Percentiles rank a stretch among this genome's conserved stretches.
phyloP scores from a whole-genome alignment of 2,797 vertebrate species.

The Falco berigora region DNA sequence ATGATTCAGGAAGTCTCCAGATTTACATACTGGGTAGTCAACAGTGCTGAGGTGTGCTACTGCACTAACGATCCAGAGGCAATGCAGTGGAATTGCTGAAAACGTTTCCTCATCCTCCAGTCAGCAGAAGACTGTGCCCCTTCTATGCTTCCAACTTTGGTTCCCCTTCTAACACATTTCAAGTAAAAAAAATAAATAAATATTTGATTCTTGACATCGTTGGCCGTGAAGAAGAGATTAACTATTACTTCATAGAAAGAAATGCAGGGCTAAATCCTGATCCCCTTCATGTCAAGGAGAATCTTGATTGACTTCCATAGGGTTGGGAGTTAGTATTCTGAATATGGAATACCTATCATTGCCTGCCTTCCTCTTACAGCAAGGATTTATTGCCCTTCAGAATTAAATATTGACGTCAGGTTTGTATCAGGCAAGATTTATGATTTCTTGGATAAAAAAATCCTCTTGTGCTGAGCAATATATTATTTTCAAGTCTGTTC shows the following conservation, averaged over 20 bases:
- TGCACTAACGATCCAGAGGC: background rate
- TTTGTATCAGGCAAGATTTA: constrained; percentile 21
- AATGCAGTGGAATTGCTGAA: background rate
- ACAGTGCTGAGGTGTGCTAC: background rate
- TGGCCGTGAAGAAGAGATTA: background rate
- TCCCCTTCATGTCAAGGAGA: background rate
- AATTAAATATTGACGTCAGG: constrained; percentile 46
- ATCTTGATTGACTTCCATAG: background rate
- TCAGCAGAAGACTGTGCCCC: background rate
- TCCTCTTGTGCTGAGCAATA: background rate
- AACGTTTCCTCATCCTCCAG: background rate
- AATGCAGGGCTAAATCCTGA: background rate
- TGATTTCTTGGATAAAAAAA: background rate
- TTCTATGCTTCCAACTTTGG: background rate
- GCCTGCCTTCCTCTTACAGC: constrained; percentile 10
- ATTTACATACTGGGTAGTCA: constrained; percentile 22
- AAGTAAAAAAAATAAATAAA: background rate
- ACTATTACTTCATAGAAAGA: background rate
- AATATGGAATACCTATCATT: background rate
- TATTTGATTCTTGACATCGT: background rate
- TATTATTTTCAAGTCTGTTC: background rate
- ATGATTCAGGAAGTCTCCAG: constrained; percentile 30
- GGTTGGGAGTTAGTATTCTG: constrained; percentile 26
- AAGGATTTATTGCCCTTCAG: constrained; percentile 42
- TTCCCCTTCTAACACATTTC: background rate